Evolutionary conservation across 2,888 invertebrate species (phyloP).

Genomic region (Poecilobothrus nobilitatus): DNA sequence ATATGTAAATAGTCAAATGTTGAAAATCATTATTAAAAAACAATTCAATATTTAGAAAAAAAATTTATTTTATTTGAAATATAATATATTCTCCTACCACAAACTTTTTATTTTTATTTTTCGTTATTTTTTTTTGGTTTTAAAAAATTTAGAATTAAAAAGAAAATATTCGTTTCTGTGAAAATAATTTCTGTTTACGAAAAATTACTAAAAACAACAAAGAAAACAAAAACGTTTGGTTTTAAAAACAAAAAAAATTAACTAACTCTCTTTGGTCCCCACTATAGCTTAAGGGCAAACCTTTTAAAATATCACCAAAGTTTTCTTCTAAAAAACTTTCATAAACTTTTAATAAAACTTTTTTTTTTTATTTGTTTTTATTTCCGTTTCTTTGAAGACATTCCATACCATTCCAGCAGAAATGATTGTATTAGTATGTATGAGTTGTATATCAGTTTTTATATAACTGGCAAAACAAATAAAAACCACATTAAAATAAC

Average conservation of each 20-base stretch:
- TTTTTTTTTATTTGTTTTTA: not conserved
- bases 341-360: not conserved
- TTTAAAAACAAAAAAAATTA: not conserved
- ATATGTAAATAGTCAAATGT: no score
- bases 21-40: no score
- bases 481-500: no score
- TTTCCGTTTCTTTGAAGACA: not conserved
- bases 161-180: not conserved
- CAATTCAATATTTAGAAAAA: no score
- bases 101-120: not conserved
- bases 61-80: no score
- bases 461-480: no score
- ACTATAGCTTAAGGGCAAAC: not conserved
- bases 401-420: not conserved
- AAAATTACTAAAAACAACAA: no score
- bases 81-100: no score
- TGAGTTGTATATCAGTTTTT: no score
- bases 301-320: not conserved
- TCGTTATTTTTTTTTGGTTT: not conserved
- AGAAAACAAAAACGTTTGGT: not conserved
- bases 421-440: no score
- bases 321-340: not conserved
- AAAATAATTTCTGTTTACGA: no score
- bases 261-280: not conserved
- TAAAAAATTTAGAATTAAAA: not conserved